phyloP scores from a whole-genome alignment of 2,797 vertebrate species.

The Lycodopsis pacificus region DNA sequence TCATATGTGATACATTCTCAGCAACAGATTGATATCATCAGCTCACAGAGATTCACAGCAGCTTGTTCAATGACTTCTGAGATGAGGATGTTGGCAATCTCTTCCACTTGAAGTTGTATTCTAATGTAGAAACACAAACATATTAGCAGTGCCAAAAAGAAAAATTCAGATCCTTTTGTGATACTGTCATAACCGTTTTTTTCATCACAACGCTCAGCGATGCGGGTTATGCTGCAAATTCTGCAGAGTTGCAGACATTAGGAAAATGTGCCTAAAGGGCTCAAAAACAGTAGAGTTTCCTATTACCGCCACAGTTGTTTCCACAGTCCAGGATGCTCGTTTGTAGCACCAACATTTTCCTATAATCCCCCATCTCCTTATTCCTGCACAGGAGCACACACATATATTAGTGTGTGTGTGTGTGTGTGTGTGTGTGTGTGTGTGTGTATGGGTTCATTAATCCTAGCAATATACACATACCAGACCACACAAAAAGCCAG shows the following conservation, averaged over 20 bases:
- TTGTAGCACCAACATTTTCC: not conserved
- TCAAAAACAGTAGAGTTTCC: not conserved
- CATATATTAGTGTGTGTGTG: not conserved
- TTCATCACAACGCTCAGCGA: not conserved
- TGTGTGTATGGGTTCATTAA: not conserved
- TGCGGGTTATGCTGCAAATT: not conserved
- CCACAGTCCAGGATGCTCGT: not conserved
- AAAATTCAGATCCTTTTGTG: not conserved
- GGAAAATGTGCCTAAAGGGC: not conserved
- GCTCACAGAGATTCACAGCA: too few relatives aligned
- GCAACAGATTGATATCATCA: too few relatives aligned
- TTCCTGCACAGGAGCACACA: conserved; percentile 4
- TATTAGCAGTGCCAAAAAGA: not conserved
- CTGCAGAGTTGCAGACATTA: not conserved
- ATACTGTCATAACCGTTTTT: not conserved
- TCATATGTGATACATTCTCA: too few relatives aligned
- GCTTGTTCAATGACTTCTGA: not conserved
- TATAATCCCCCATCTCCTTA: not conserved
- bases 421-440: not conserved
- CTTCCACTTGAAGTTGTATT: not conserved
- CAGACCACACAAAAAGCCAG: conserved; percentile 20
- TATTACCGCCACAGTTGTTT: not conserved
- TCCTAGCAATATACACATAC: not conserved
- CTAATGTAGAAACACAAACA: not conserved
- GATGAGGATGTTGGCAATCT: not conserved